A percentile compares a stretch with the other conserved stretches of the same genome.
These are phyloP conservation scores for Nasonia longicornis DNA, from an alignment of 1,140 invertebrate species.

Conservation along the genomic window DNA sequence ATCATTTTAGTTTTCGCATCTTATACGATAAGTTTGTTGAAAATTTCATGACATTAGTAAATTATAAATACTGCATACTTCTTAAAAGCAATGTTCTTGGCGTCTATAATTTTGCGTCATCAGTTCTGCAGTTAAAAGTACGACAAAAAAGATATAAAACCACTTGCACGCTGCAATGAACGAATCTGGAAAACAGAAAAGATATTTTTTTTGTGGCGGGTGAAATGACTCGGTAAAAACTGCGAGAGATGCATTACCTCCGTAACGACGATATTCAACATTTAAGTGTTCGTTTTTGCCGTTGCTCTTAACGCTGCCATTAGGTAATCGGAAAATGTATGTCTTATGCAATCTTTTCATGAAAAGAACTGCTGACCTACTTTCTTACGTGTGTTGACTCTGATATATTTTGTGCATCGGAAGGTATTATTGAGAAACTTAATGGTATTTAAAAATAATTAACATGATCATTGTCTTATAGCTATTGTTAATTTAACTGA, in stretches of 20 bases:
- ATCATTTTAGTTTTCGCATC: too few species aligned
- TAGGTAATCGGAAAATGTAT: background rate
- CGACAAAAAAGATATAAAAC: background rate
- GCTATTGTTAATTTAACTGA: too few species aligned
- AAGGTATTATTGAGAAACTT: too few species aligned
- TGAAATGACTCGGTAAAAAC: too few species aligned
- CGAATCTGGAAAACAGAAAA: background rate
- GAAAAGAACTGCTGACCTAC: too few species aligned
- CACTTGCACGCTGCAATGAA: background rate
- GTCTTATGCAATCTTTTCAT: too few species aligned
- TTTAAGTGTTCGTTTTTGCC: background rate
- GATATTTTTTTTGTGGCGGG: too few species aligned
- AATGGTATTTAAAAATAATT: too few species aligned
- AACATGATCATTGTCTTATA: too few species aligned
- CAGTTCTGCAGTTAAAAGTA: background rate
- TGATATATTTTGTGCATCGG: too few species aligned
- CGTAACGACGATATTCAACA: background rate
- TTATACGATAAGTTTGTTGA: background rate
- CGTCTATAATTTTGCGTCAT: too few species aligned
- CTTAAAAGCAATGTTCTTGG: background rate
- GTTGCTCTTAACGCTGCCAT: background rate
- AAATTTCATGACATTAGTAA: background rate
- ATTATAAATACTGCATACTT: background rate
- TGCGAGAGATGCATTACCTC: background rate
- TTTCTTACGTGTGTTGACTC: too few species aligned